Evolutionary conservation across 2,797 vertebrate species (phyloP).

Genomic region (Amazona finschi): DNA sequence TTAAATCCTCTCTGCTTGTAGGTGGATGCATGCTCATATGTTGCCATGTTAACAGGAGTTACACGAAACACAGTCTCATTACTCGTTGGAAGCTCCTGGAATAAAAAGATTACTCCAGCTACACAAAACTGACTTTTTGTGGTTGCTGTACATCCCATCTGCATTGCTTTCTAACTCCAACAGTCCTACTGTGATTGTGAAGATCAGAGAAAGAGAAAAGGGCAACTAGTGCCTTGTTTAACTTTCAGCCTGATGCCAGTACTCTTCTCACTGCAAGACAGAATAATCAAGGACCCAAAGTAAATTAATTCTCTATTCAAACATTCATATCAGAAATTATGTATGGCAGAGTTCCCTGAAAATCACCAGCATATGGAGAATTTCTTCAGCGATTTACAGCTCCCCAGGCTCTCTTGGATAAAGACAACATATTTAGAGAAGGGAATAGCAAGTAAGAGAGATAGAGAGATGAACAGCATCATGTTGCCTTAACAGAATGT

Average conservation of each 20-base stretch:
- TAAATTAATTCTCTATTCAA: slow-evolving; percentile 58
- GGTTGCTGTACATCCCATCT: not conserved
- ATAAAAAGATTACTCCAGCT: not conserved
- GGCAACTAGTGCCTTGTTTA: not conserved
- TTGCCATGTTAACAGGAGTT: slow-evolving; percentile 33
- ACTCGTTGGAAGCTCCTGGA: not conserved
- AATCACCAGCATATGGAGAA: slow-evolving; percentile 63
- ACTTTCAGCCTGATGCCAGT: slow-evolving; percentile 27
- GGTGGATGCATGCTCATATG: not conserved
- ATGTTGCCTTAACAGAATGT: not conserved
- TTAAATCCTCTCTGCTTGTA: not conserved
- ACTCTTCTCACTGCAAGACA: slow-evolving; percentile 11
- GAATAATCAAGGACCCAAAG: slow-evolving; percentile 17
- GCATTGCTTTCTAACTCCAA: not conserved
- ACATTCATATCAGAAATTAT: slow-evolving; percentile 49
- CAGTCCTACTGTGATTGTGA: not conserved
- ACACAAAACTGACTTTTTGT: not conserved
- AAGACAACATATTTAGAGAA: slow-evolving; percentile 41
- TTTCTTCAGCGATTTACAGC: slow-evolving; percentile 53
- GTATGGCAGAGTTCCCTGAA: slow-evolving; percentile 61
- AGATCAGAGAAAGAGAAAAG: not conserved
- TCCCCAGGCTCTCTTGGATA: slow-evolving; percentile 39
- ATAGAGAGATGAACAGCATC: not conserved
- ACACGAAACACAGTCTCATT: not conserved
- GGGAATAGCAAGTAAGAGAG: not conserved